phyloP scores from a whole-genome alignment of 2,797 vertebrate species.

The Margarornis squamiger region DNA sequence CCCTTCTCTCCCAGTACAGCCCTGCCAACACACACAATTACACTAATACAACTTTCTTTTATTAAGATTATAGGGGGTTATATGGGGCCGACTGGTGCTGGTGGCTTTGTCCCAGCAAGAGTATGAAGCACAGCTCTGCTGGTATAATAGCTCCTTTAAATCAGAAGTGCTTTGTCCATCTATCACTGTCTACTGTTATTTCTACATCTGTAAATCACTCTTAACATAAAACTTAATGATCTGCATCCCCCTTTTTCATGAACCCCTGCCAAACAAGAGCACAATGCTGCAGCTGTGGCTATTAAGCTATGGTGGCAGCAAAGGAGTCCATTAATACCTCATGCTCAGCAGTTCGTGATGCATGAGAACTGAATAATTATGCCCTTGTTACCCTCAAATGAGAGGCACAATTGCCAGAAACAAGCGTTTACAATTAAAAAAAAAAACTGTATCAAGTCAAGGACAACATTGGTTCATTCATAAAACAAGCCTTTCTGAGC shows the following conservation, averaged over 20 bases:
- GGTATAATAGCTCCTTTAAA: background rate
- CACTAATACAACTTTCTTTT: background rate
- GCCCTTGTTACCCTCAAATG: constrained; percentile 19
- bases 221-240: constrained; percentile 35
- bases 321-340: constrained; percentile 48
- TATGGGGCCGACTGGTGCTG: background rate
- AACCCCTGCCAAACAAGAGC: constrained; percentile 16
- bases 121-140: background rate
- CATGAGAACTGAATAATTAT: constrained; percentile 47
- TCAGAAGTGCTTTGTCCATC: background rate
- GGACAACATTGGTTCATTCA: constrained; percentile 38
- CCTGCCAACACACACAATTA: background rate
- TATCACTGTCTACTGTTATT: background rate
- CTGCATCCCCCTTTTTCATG: constrained; percentile 9
- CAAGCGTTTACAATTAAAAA: background rate
- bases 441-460: background rate
- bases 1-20: background rate
- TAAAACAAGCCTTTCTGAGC: constrained; percentile 20
- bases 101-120: background rate
- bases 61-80: background rate
- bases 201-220: constrained; percentile 42
- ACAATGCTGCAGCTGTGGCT: constrained; percentile 35
- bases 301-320: constrained; percentile 21
- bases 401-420: constrained; percentile 29
- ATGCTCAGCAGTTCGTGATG: constrained; percentile 54